Conservation (phyloP, 1,140 invertebrate species). For the Hyposmocoma kahamanoa region DNA sequence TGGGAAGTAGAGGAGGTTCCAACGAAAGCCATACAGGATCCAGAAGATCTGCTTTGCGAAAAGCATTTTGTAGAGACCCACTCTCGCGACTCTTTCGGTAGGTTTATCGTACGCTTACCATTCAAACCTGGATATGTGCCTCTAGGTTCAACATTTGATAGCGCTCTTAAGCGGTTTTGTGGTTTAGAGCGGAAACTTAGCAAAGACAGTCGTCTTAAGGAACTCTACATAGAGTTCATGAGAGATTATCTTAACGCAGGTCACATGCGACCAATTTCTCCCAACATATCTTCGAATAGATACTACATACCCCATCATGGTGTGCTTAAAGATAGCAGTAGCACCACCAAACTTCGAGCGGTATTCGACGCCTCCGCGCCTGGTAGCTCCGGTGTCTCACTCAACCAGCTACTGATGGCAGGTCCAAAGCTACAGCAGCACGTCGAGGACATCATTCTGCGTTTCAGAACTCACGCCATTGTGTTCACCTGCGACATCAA, state of each 20-base stretch:
- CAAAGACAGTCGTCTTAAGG: too few species aligned
- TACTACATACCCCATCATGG: conserved; percentile 35
- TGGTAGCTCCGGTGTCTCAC: conserved; percentile 19
- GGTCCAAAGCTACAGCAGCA: conserved; percentile 12
- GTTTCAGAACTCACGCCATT: neutral
- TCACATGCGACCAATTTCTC: too few species aligned
- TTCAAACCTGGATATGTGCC: too few species aligned
- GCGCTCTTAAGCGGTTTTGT: too few species aligned
- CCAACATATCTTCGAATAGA: conserved; percentile 20
- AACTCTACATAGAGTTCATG: too few species aligned
- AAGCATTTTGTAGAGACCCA: conserved; percentile 22
- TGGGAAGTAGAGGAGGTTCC: conserved; percentile 28
- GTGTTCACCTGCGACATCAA: too few species aligned
- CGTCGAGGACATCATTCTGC: neutral
- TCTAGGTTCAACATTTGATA: too few species aligned
- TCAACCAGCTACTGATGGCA: conserved; percentile 27
- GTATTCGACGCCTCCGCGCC: conserved; percentile 26
- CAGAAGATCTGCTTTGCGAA: too few species aligned
- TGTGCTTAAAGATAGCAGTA: conserved; percentile 26
- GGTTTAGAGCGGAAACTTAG: too few species aligned
- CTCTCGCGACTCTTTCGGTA: conserved; percentile 17
- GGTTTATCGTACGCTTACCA: conserved; percentile 33
- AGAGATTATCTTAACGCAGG: too few species aligned
- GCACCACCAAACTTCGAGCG: conserved; percentile 37
- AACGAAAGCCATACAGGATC: conserved; percentile 9